Evolutionary conservation across 2,888 invertebrate genomes (phyloP).

Genomic region (Torymus aiolomorphi): DNA sequence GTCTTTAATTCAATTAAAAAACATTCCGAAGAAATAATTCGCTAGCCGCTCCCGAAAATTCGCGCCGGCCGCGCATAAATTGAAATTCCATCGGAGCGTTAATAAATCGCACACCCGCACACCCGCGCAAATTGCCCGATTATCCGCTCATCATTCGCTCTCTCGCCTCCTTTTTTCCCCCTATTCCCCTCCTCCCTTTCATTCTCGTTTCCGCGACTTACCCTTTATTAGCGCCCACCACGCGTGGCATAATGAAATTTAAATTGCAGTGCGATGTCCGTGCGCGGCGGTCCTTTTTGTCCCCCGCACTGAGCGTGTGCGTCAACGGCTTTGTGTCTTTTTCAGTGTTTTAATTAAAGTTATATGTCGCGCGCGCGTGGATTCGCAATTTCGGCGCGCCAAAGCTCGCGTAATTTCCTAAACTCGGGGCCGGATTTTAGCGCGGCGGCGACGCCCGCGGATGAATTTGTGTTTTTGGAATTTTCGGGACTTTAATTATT

Average conservation of each 20-base stretch:
- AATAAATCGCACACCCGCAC: conserved; percentile 8
- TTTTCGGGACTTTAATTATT: conserved; percentile 28
- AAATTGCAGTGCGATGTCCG: conserved; percentile 16
- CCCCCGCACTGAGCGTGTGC: not conserved
- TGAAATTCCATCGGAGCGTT: conserved; percentile 28
- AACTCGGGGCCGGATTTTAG: conserved; percentile 15
- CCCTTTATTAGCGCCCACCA: conserved; percentile 14
- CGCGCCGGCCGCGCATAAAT: not conserved
- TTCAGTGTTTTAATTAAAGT: conserved; percentile 48
- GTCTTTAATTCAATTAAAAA: not conserved
- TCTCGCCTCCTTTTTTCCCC: not conserved
- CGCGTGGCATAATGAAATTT: conserved; percentile 31
- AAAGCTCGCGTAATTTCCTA: conserved; percentile 27
- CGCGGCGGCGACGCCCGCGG: too few relatives aligned
- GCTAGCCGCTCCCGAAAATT: not conserved
- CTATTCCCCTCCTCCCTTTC: not conserved
- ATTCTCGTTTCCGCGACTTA: conserved; percentile 13
- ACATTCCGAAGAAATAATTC: not conserved
- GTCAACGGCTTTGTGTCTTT: conserved; percentile 33
- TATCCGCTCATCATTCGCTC: conserved; percentile 21
- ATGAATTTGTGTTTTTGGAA: conserved; percentile 23
- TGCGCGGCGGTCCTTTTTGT: not conserved
- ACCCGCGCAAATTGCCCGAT: conserved; percentile 1
- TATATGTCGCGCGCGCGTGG: conserved; percentile 25
- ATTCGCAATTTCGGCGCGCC: conserved; percentile 23